A percentile compares a stretch with the other conserved stretches of the same genome.
These are phyloP conservation scores for Trissolcus brochymenae DNA, from an alignment of 2,888 invertebrate species.

Conservation along the genomic window DNA sequence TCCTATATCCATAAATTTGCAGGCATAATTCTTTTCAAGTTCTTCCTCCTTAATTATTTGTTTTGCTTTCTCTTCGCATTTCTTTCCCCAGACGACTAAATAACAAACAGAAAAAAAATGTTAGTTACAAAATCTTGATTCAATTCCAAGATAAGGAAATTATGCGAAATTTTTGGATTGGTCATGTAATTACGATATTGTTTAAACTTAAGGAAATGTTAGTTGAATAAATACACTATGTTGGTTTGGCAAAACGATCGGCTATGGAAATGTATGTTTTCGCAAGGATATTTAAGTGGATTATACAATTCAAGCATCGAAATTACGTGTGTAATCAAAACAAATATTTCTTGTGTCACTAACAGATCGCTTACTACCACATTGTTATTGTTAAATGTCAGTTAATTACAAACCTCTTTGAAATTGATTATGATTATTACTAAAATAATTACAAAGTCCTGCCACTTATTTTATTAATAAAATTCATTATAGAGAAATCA, in stretches of 20 bases:
- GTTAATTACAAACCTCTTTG: too few species aligned
- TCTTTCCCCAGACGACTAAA: background rate
- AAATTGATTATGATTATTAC: too few species aligned
- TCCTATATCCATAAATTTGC: conserved; percentile 1
- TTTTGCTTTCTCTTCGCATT: conserved; percentile 11
- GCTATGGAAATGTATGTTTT: too few species aligned
- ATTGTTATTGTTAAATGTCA: too few species aligned
- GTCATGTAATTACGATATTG: background rate
- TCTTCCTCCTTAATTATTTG: conserved; percentile 17
- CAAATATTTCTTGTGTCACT: conserved; percentile 1
- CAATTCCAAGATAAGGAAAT: too few species aligned
- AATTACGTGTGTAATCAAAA: conserved; percentile 8
- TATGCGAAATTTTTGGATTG: too few species aligned
- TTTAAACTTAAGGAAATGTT: background rate
- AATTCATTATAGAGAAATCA: too few species aligned
- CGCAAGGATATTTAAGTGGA: too few species aligned
- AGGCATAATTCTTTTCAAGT: conserved; percentile 11
- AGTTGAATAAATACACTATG: conserved; percentile 9
- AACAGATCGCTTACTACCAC: background rate
- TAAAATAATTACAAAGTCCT: too few species aligned
- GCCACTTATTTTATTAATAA: too few species aligned
- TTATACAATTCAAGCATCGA: conserved; percentile 2
- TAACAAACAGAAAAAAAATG: too few species aligned
- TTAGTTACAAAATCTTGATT: too few species aligned
- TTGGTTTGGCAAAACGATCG: conserved; percentile 15